phyloP scores from a whole-genome alignment of 2,888 invertebrate species.

The Orchesellides sinensis region DNA sequence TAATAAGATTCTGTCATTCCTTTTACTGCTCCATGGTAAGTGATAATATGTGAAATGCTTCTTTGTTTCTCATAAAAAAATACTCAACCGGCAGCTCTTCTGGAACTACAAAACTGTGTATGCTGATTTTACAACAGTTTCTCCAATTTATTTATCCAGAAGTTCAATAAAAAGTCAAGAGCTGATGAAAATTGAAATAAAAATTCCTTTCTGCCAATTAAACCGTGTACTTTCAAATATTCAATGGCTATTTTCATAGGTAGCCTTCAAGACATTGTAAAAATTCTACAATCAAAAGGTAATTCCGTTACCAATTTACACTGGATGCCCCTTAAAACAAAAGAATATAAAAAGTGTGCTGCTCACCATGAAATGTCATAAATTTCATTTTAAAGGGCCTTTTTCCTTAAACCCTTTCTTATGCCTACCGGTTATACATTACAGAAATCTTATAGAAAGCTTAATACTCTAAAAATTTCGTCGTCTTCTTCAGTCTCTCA shows the following conservation, averaged over 20 bases:
- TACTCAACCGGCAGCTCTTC: too few relatives aligned
- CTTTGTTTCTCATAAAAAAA: too few relatives aligned
- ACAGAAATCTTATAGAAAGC: background rate
- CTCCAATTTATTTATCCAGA: too few relatives aligned
- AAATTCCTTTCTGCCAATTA: slow-evolving; percentile 55
- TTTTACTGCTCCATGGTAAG: too few relatives aligned
- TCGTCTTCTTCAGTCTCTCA: background rate
- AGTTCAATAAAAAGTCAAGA: background rate
- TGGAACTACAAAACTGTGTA: too few relatives aligned
- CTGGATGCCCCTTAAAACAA: slow-evolving; percentile 20
- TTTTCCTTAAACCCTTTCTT: slow-evolving; percentile 11
- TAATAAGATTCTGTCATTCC: too few relatives aligned
- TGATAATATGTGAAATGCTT: too few relatives aligned
- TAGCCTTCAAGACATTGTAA: too few relatives aligned
- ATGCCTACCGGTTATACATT: background rate
- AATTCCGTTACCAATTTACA: slow-evolving; percentile 42
- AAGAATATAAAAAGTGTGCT: slow-evolving; percentile 30
- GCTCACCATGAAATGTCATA: slow-evolving; percentile 41
- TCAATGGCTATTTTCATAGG: too few relatives aligned
- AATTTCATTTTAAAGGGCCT: slow-evolving; percentile 62
- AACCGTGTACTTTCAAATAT: slow-evolving; percentile 40
- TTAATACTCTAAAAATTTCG: background rate
- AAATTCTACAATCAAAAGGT: slow-evolving; percentile 40
- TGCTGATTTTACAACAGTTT: too few relatives aligned
- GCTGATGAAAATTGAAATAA: slow-evolving; percentile 53